phyloP scores from a whole-genome alignment of 1,140 invertebrate genomes.

The Eupristina koningsbergeri region DNA sequence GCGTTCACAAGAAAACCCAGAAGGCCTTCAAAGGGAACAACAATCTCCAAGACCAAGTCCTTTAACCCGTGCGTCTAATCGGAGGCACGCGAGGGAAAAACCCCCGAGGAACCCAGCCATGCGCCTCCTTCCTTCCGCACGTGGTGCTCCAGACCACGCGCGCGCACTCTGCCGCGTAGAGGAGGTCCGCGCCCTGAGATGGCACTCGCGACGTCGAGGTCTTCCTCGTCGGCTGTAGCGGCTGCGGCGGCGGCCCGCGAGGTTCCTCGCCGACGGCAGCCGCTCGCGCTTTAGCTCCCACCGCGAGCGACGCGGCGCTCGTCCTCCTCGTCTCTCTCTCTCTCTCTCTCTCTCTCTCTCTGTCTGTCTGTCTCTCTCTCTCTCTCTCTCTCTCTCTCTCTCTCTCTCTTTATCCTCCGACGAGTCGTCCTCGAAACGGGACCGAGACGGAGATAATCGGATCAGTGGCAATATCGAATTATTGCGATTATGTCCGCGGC shows the following conservation, averaged over 20 bases:
- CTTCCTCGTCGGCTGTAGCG: background rate
- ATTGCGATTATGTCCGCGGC: constrained; percentile 41
- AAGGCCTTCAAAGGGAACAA: too few relatives aligned
- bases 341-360: too few relatives aligned
- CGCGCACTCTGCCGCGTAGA: background rate
- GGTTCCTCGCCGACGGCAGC: constrained; percentile 5
- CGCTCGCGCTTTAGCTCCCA: background rate
- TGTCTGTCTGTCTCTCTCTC: too few relatives aligned
- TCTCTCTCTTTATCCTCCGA: background rate
- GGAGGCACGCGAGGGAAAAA: background rate
- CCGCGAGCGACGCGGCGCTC: background rate
- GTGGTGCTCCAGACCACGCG: background rate
- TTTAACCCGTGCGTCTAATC: background rate
- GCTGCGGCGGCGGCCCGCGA: constrained; percentile 7
- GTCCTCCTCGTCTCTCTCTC: background rate
- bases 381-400: too few relatives aligned
- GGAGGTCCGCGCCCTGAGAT: background rate
- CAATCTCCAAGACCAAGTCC: too few relatives aligned
- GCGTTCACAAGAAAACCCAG: too few relatives aligned
- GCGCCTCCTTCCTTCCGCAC: background rate
- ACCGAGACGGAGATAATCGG: constrained; percentile 70
- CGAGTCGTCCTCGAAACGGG: background rate
- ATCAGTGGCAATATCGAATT: constrained; percentile 70
- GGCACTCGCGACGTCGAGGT: background rate
- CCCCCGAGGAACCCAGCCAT: background rate